Base-by-base conservation (phyloP, 2,113 vertebrate genomes). In the Aegotheles bennettii region DNA sequence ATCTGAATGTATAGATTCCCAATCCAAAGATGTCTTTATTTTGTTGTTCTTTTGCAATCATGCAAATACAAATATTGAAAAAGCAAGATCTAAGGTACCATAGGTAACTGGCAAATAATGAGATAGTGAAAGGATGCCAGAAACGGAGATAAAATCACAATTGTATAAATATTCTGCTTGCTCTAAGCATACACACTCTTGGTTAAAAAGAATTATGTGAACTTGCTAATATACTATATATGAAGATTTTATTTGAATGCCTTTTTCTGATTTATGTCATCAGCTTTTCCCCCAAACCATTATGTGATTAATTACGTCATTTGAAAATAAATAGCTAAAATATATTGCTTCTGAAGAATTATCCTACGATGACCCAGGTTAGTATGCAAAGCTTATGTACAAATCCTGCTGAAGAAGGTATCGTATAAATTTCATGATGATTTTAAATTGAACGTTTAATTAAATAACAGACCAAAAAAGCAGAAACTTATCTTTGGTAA, bases 111-210 rank as follows among this genome's bases (percentile, higher is more conserved):
- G 84, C 45, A 80, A 94, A 82, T 81, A 43, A 9, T 78, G 53
- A 93, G 87, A 53, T 67, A 79, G 87, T 71, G 33, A 93, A 87
- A 76, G 26, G 18, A 69, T 87, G 84, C 33, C 28, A 78, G 64
- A 67, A 81, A 84, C 77, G 84, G 70, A 95, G 64, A 87, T 24
- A 84, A 92, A 92, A 89, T 81, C 65, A 61, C 83, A 69, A 53
- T 80, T 84, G 45, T 93, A 33, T 81, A 93, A 82, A 75, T 89
- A 71, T 51, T 65, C 40, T 74, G 36, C 51, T 71, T 67, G 43
- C 19, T n/a, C n/a, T 47, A 89, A 79, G 64, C n/a, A 14, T 43
- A 38, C n/a, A 40, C 31, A 16, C 47, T 92, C 56, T 93, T 69
- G 73, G 35, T 67, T 75, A 45, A 77, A 91, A 88, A 71, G 20